Evolutionary conservation across 2,113 vertebrate species (phyloP).

Genomic region (Ictidomys tridecemlineatus): DNA sequence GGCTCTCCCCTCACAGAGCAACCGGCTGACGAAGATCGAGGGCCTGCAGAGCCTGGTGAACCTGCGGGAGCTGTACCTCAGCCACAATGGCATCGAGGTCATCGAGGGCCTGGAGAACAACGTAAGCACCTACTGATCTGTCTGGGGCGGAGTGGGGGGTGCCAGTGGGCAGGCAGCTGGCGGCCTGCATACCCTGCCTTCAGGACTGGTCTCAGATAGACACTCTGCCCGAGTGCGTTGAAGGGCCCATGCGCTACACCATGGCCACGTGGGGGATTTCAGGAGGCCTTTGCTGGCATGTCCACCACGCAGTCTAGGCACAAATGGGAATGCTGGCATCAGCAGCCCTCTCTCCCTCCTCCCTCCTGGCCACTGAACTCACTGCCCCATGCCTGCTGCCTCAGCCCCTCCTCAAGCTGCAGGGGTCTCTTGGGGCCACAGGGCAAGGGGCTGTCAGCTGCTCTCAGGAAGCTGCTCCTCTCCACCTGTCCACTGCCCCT

Average conservation of each 20-base stretch:
- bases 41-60: slow-evolving; percentile 95
- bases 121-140: slow-evolving; percentile 86
- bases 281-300: rapidly evolving
- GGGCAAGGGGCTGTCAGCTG: background rate
- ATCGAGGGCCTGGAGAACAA: slow-evolving; percentile 99
- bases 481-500: background rate
- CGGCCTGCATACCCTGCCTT: background rate
- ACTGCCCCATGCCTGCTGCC: background rate
- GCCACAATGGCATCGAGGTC: slow-evolving; percentile 98
- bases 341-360: no score
- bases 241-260: rapidly evolving
- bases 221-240: background rate
- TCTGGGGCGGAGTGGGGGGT: background rate
- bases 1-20: slow-evolving; percentile 90
- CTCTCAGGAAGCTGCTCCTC: background rate
- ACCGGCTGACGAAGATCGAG: slow-evolving; percentile 98
- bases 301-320: rapidly evolving
- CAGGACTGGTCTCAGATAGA: background rate
- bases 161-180: background rate
- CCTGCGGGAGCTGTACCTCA: slow-evolving; percentile 96
- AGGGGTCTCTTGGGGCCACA: no score
- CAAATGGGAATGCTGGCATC: background rate
- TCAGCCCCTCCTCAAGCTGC: background rate
- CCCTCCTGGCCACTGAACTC: background rate
- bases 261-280: background rate